Evolutionary conservation across 2,113 vertebrate species (phyloP).

Genomic region (Pyrgilauda ruficollis): DNA sequence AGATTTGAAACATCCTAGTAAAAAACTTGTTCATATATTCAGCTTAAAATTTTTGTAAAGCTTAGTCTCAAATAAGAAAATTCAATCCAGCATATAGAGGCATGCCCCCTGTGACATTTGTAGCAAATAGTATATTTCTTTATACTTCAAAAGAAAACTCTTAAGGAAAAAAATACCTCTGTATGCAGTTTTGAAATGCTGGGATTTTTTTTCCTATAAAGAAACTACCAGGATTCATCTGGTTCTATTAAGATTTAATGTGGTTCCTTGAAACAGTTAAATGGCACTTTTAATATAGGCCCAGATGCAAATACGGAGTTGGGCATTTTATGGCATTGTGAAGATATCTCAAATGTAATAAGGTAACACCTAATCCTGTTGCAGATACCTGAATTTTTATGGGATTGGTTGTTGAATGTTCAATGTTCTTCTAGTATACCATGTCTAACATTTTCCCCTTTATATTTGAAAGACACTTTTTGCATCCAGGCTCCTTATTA

Average conservation of each 20-base stretch:
- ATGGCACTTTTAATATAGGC: neutral
- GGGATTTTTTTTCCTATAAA: neutral
- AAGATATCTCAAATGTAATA: neutral
- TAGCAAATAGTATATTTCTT: neutral
- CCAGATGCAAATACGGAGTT: neutral
- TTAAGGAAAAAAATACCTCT: neutral
- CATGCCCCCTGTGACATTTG: neutral
- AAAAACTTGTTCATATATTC: neutral
- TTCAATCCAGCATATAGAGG: neutral
- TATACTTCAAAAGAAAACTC: neutral
- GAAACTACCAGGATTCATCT: neutral
- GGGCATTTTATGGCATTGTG: neutral
- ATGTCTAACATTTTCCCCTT: neutral
- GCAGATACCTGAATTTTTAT: neutral
- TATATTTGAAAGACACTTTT: neutral
- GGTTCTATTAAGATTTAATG: neutral
- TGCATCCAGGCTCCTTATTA: neutral
- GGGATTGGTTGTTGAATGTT: neutral
- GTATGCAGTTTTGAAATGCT: neutral
- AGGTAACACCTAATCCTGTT: neutral
- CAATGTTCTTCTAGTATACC: neutral
- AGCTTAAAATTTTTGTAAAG: neutral
- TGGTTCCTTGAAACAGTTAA: neutral
- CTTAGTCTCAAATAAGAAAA: neutral
- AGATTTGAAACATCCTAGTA: neutral